phyloP scores from a whole-genome alignment of 2,888 invertebrate genomes.

The Coecobrya sp. region DNA sequence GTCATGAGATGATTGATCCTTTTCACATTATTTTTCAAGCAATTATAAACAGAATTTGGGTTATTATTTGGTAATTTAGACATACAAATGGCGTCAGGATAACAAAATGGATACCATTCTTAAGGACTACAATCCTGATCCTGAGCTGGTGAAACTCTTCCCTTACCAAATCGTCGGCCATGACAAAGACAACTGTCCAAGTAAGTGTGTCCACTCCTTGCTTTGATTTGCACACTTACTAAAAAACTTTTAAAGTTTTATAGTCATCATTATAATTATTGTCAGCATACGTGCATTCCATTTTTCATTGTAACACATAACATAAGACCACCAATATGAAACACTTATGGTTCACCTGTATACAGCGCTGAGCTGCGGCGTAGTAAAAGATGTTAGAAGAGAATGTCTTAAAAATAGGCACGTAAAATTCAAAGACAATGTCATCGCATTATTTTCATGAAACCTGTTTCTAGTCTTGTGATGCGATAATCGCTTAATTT shows the following conservation, averaged over 20 bases:
- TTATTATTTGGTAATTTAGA: constrained; percentile 66
- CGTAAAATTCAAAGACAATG: constrained; percentile 10
- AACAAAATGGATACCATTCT: constrained; percentile 83
- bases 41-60: not conserved
- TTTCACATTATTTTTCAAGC: not conserved
- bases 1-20: not conserved
- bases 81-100: constrained; percentile 84
- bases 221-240: not conserved
- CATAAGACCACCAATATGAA: not conserved
- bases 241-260: not conserved
- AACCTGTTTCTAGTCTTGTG: constrained; percentile 41
- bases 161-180: constrained; percentile 75
- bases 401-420: constrained; percentile 45
- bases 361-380: not conserved
- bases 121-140: constrained; percentile 82
- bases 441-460: not conserved
- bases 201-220: constrained; percentile 48
- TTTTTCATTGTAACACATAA: not conserved
- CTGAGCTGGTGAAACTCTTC: constrained; percentile 82
- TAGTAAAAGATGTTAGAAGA: not conserved
- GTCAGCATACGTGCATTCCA: not conserved
- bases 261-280: not conserved
- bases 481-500: constrained; percentile 53
- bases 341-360: not conserved
- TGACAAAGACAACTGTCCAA: constrained; percentile 84